A percentile compares a stretch with the other conserved stretches of the same genome.
phyloP scores from a whole-genome alignment of 1,140 invertebrate genomes.

The Schlechtendalia chinensis region DNA sequence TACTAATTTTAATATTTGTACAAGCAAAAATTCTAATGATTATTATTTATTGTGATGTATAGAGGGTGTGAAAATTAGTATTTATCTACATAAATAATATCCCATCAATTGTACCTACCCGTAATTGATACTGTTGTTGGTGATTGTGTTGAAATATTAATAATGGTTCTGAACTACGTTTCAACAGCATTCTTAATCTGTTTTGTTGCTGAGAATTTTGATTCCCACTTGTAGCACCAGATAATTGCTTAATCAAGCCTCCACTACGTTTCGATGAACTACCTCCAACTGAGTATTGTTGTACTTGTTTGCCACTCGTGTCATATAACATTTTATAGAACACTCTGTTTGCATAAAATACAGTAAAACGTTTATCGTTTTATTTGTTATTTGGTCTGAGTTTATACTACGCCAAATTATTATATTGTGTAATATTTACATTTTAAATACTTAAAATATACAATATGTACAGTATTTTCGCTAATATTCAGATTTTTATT shows the following conservation, averaged over 20 bases:
- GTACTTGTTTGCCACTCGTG: constrained; percentile 55
- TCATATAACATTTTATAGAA: constrained; percentile 91
- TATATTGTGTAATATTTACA: no score
- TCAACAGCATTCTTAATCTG: constrained; percentile 82
- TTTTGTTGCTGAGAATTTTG: constrained; percentile 72
- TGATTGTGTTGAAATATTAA: constrained; percentile 84
- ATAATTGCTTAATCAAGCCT: constrained; percentile 42
- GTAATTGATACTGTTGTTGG: constrained; percentile 79
- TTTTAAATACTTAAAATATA: no score
- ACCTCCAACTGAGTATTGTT: constrained; percentile 71
- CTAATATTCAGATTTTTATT: no score
- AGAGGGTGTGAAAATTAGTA: no score
- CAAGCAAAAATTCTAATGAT: neutral
- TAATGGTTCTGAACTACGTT: constrained; percentile 85
- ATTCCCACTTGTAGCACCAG: constrained; percentile 54
- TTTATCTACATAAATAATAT: no score
- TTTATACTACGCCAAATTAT: no score
- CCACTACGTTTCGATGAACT: constrained; percentile 62
- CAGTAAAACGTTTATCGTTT: no score
- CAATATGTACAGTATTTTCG: no score
- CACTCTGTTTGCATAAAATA: constrained; percentile 62
- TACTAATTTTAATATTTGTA: no score
- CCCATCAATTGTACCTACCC: no score
- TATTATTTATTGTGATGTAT: no score
- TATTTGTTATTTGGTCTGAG: no score